phyloP scores from a whole-genome alignment of 2,797 vertebrate species.

The Melanogrammus aeglefinus region DNA sequence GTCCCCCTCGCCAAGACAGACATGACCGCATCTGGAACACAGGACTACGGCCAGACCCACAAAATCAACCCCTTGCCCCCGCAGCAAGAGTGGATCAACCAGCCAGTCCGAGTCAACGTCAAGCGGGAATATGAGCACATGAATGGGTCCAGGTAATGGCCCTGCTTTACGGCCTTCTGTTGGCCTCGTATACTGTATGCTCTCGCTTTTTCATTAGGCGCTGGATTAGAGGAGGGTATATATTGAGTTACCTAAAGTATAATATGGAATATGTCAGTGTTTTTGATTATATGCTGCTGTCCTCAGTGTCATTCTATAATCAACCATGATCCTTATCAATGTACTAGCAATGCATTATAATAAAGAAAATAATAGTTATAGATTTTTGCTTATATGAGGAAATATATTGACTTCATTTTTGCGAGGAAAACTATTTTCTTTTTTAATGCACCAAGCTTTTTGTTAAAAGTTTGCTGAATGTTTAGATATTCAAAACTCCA shows the following conservation, averaged over 20 bases:
- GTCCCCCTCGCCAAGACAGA: constrained; percentile 94
- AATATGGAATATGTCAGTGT: not conserved
- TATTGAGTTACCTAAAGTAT: not conserved
- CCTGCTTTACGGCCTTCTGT: not conserved
- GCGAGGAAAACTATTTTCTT: too few relatives aligned
- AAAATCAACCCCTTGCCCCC: constrained; percentile 95
- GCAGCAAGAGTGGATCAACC: constrained; percentile 97
- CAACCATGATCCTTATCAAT: not conserved
- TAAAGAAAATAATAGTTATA: too few relatives aligned
- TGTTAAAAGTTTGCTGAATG: not conserved
- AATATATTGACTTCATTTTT: not conserved
- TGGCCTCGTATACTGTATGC: too few relatives aligned
- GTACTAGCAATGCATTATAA: not conserved
- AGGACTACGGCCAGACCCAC: constrained; percentile 95
- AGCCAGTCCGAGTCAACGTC: constrained; percentile 89
- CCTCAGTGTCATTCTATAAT: not conserved
- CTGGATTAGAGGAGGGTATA: not conserved
- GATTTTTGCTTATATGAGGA: not conserved
- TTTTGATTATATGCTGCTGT: not conserved
- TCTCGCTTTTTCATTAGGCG: not conserved
- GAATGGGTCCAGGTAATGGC: constrained; percentile 90
- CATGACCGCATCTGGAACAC: constrained; percentile 97
- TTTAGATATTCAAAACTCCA: not conserved
- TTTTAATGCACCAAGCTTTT: not conserved
- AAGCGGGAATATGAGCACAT: constrained; percentile 99